Evolutionary conservation across 1,140 invertebrate species (phyloP), one percentile per base, ranked within the genome.

Genomic region (Heliconius congener): DNA sequence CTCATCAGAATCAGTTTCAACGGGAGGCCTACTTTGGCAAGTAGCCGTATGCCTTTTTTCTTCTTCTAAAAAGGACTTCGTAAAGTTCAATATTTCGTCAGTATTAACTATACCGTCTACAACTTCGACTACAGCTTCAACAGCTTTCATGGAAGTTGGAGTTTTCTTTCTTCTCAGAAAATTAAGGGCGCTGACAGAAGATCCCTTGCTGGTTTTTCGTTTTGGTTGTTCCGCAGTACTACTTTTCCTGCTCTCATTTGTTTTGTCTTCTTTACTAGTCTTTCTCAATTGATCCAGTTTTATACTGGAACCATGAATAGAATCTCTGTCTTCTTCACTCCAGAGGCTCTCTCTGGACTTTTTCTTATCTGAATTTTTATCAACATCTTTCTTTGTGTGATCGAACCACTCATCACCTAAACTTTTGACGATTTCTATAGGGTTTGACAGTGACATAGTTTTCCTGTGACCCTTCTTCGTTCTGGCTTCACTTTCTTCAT

Each of bases 381-480:
- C 93, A 34, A 89, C 71, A 72, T 94, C 92, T 81, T 88, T 90
- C 74, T 91, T 94, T 3, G 84, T 86, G 34, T 91, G 84, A 39
- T 94, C 94, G 46, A 95, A 91, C 89, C 91, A 94, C 76, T 95
- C 94, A 73, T 95, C 94, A 8, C 94, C 91, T 6, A 95, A 81
- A 74, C 81, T 94, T 84, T 90, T 93, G 34, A 95, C 94, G 19
- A 95, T 91, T 87, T 95, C 94, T 96, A 95, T 97, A 96, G 77
- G 97, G 95, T 91, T 99, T 96, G 81, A 97, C 96, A 94, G 98
- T 96, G 84, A 98, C 96, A 95, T 99, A 96, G 90, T 97, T 97
- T 95, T 98, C 96, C 95, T 96, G 96, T 95, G 94, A 74, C 90
- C 88, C 76, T 92, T 91, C 76, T 93, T 95, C 9, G 46, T 76